phyloP scores from a whole-genome alignment of 1,140 invertebrate species.

The Brachionus plicatilis region DNA sequence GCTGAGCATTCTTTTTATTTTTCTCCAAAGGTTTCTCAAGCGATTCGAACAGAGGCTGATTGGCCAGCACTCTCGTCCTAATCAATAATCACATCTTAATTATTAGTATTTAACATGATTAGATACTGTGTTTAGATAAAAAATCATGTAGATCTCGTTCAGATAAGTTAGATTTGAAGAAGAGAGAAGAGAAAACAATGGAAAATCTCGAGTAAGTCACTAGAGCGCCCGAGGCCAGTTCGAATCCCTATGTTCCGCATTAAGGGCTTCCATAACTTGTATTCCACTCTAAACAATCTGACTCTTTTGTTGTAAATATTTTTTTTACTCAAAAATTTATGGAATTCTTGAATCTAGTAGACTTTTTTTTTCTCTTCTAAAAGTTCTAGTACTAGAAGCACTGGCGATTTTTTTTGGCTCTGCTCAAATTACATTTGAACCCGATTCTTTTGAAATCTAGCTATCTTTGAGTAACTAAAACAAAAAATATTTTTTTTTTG shows the following conservation, averaged over 20 bases:
- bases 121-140: constrained; percentile 20
- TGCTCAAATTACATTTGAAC: background rate
- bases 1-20: background rate
- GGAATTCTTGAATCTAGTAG: background rate
- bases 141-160: constrained; percentile 6
- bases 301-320: background rate
- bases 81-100: constrained; percentile 14
- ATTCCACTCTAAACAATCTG: background rate
- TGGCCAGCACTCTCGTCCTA: background rate
- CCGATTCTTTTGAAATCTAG: background rate
- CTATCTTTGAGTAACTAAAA: background rate
- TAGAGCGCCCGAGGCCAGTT: background rate
- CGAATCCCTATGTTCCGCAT: background rate
- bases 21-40: background rate
- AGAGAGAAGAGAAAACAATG: background rate
- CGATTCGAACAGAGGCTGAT: background rate
- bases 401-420: background rate
- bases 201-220: constrained; percentile 27
- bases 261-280: background rate
- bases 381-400: background rate
- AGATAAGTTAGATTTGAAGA: background rate
- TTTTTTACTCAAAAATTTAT: background rate
- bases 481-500: background rate
- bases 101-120: constrained; percentile 17
- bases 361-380: background rate